Evolutionary conservation across 2,888 invertebrate genomes (phyloP).

Genomic region (Lycocerus yunnanus): DNA sequence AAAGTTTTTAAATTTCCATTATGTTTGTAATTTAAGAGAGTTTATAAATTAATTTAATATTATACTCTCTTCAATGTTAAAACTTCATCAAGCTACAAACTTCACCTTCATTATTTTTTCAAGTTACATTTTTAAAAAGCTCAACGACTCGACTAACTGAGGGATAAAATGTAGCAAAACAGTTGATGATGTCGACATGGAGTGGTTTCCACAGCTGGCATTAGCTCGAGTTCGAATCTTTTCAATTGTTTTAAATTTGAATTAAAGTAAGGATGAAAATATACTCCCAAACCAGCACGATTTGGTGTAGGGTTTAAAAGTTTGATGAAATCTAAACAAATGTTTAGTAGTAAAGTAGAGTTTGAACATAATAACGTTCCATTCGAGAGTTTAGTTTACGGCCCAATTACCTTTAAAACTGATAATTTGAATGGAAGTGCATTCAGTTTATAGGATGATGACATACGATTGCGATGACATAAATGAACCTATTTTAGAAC

Average conservation of each 20-base stretch:
- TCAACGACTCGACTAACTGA: not conserved
- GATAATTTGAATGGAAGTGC: not conserved
- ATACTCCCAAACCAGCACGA: not conserved
- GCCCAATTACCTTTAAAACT: not conserved
- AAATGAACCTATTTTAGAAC: not conserved
- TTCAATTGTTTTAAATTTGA: not conserved
- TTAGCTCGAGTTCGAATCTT: not conserved
- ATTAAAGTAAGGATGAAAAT: not conserved
- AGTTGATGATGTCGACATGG: too few species aligned
- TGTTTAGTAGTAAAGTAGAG: not conserved
- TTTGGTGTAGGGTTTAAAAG: not conserved
- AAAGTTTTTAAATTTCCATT: not conserved
- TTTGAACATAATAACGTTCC: not conserved
- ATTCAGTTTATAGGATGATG: not conserved
- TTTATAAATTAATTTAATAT: not conserved
- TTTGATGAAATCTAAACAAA: not conserved
- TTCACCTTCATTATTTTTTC: not conserved
- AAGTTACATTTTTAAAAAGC: not conserved
- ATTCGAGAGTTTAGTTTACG: not conserved
- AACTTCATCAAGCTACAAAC: not conserved
- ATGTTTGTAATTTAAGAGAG: not conserved
- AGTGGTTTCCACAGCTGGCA: not conserved
- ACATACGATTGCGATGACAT: constrained; percentile 2
- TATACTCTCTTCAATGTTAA: not conserved
- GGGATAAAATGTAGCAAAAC: not conserved